phyloP scores from a whole-genome alignment of 2,113 vertebrate species.

The Anthoscopus minutus region DNA sequence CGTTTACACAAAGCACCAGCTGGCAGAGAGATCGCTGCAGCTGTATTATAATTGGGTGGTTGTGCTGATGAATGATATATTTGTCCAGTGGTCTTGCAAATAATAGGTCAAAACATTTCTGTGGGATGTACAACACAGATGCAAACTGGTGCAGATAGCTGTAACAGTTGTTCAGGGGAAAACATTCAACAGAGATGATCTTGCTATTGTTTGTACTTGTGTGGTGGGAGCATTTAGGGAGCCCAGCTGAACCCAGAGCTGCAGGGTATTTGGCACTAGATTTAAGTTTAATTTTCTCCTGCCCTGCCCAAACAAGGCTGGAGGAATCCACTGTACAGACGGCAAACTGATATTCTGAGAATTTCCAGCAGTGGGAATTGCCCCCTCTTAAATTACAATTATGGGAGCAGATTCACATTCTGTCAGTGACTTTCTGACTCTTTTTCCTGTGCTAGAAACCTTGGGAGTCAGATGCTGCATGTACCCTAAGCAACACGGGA shows the following conservation, averaged over 20 bases:
- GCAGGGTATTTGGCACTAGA: neutral
- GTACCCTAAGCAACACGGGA: neutral
- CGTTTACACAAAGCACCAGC: conserved; percentile 36
- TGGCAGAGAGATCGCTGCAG: neutral
- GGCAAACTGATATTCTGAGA: neutral
- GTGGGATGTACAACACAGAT: neutral
- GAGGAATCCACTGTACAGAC: neutral
- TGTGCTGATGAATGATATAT: conserved; percentile 38
- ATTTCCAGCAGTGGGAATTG: neutral
- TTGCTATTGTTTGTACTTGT: neutral
- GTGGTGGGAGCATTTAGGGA: neutral
- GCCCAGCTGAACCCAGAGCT: neutral
- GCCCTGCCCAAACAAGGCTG: neutral
- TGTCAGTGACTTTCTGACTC: neutral
- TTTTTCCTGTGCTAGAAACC: neutral
- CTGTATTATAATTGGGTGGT: conserved; percentile 40
- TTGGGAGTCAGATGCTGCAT: neutral
- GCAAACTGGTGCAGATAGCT: neutral
- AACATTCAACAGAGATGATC: neutral
- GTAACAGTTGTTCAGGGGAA: neutral
- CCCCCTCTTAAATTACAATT: neutral
- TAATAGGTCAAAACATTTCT: conserved; percentile 41
- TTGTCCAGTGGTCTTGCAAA: conserved; percentile 42
- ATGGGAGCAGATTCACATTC: neutral
- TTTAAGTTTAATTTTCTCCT: neutral